Conservation (phyloP, 2,113 vertebrate species). For the Ctenomys sociabilis region DNA sequence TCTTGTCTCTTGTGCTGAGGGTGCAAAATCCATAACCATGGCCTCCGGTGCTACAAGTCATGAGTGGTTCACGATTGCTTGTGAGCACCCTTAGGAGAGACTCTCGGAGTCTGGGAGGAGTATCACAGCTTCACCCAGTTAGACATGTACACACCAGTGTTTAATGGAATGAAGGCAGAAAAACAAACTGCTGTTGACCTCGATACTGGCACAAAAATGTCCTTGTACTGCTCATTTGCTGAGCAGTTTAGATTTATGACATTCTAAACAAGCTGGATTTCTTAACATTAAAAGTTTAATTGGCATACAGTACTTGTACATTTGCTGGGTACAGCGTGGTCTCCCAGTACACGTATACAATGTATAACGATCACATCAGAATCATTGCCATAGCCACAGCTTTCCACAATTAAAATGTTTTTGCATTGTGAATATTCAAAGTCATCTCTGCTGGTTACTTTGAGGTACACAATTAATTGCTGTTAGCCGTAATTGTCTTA, state of each 20-base stretch:
- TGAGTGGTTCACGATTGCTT: not conserved
- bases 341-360: not conserved
- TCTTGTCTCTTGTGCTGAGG: too few relatives aligned
- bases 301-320: not conserved
- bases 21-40: not conserved
- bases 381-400: not conserved
- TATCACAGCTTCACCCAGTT: not conserved
- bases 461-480: not conserved
- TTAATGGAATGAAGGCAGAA: not conserved
- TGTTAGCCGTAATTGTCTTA: not conserved
- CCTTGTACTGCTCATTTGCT: not conserved
- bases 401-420: not conserved
- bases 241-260: not conserved
- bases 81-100: not conserved
- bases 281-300: not conserved
- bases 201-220: not conserved
- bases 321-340: not conserved
- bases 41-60: not conserved
- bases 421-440: not conserved
- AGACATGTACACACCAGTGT: not conserved
- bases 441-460: not conserved
- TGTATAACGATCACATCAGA: not conserved
- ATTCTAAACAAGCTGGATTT: not conserved
- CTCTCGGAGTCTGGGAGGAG: too few relatives aligned
- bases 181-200: not conserved